Percentiles rank a stretch among this genome's conserved stretches.
These are phyloP conservation scores for Tonatia bakeri DNA, from an alignment of 2,113 vertebrate species.

Conservation along the genomic window DNA sequence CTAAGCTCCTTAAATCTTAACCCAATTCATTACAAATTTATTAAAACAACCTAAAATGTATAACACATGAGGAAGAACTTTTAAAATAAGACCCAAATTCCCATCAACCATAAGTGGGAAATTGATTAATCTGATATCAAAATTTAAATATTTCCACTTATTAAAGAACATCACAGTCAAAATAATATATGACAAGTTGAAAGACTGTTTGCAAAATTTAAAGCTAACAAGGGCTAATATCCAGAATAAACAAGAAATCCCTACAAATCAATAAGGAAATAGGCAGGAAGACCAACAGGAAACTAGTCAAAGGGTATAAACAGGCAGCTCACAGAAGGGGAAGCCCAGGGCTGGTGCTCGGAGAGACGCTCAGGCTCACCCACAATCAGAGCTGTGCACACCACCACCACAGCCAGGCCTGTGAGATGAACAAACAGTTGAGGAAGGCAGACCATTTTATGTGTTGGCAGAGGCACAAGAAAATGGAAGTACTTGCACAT, in stretches of 20 bases:
- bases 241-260: background rate
- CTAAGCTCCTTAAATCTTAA: slow-evolving; percentile 10
- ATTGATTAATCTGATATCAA: background rate
- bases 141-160: background rate
- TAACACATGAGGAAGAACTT: background rate
- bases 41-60: background rate
- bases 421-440: background rate
- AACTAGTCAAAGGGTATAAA: background rate
- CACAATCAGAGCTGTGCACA: background rate
- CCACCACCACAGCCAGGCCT: background rate
- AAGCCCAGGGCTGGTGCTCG: background rate
- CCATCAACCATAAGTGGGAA: background rate
- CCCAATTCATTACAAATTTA: background rate
- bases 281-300: background rate
- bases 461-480: background rate
- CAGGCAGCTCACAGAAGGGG: background rate
- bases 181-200: background rate
- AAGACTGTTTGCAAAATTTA: background rate
- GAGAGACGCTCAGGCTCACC: background rate
- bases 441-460: background rate
- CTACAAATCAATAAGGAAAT: background rate
- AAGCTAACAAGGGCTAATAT: background rate
- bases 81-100: background rate
- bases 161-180: background rate
- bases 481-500: background rate